Percentiles rank a stretch among this genome's conserved stretches.
These are phyloP conservation scores for Acanthurus lineatus DNA, from an alignment of 2,797 vertebrate genomes.

Conservation along the genomic window DNA sequence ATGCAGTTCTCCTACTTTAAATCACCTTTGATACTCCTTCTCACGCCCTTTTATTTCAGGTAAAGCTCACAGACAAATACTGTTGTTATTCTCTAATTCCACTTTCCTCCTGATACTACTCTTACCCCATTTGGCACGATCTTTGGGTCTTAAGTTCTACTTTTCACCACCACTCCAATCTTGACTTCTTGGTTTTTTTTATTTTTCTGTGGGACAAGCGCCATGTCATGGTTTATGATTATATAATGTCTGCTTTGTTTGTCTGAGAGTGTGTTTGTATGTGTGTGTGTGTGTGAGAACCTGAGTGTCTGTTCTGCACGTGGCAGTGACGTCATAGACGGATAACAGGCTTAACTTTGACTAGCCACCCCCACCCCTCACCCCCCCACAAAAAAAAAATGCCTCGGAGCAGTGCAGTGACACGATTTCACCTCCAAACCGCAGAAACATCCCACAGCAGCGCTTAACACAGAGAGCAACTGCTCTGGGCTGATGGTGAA, in stretches of 20 bases:
- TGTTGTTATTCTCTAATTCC: constrained; percentile 40
- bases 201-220: constrained; percentile 68
- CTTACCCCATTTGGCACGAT: constrained; percentile 20
- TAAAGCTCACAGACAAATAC: constrained; percentile 46
- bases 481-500: constrained; percentile 45
- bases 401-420: constrained; percentile 58
- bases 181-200: constrained; percentile 25
- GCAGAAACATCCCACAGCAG: constrained; percentile 59
- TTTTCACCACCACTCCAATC: constrained; percentile 18
- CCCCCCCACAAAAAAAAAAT: constrained; percentile 1
- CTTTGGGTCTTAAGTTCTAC: constrained; percentile 12
- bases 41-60: constrained; percentile 25
- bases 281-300: neutral
- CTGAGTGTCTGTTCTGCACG: constrained; percentile 25
- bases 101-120: neutral
- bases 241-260: constrained; percentile 61
- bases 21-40: constrained; percentile 13
- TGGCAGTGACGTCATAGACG: constrained; percentile 61
- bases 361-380: constrained; percentile 8
- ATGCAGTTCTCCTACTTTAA: constrained; percentile 18
- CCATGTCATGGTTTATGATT: constrained; percentile 70
- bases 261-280: constrained; percentile 15
- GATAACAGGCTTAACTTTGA: constrained; percentile 73
- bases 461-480: constrained; percentile 45
- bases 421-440: constrained; percentile 70